phyloP scores from a whole-genome alignment of 2,113 vertebrate genomes.

The Aldabrachelys gigantea region DNA sequence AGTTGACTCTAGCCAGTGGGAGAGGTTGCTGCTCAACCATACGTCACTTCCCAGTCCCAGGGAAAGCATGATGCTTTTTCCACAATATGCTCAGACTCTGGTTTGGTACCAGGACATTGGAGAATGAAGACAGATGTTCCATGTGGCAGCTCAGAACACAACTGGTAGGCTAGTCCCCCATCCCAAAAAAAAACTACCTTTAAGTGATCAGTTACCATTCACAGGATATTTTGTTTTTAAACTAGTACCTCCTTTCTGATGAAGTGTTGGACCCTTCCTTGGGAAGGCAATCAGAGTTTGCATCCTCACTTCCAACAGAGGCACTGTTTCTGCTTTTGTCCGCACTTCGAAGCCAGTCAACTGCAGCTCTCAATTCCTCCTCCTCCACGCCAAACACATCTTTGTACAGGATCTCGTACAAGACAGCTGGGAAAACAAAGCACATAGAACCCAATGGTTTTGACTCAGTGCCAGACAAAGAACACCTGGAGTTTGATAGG shows the following conservation, averaged over 20 bases:
- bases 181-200: not conserved
- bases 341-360: constrained; percentile 85
- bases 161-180: too few species aligned
- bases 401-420: constrained; percentile 95
- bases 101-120: not conserved
- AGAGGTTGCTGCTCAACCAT: not conserved
- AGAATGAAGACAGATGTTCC: not conserved
- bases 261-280: constrained; percentile 77
- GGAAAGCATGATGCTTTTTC: not conserved
- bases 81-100: not conserved
- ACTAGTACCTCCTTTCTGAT: constrained; percentile 74
- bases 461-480: not conserved
- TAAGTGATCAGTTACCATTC: not conserved
- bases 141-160: not conserved
- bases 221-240: not conserved
- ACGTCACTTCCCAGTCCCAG: not conserved
- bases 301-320: constrained; percentile 85
- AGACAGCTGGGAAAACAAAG: constrained; percentile 81
- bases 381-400: constrained; percentile 90
- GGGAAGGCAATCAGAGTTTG: constrained; percentile 79
- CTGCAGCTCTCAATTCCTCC: constrained; percentile 85
- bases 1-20: not conserved
- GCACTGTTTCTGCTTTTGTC: constrained; percentile 88
- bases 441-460: constrained; percentile 7
- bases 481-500: not conserved